Evolutionary conservation across 2,113 vertebrate genomes (phyloP), one percentile per base, ranked within the genome.

Genomic region (Addax nasomaculatus): DNA sequence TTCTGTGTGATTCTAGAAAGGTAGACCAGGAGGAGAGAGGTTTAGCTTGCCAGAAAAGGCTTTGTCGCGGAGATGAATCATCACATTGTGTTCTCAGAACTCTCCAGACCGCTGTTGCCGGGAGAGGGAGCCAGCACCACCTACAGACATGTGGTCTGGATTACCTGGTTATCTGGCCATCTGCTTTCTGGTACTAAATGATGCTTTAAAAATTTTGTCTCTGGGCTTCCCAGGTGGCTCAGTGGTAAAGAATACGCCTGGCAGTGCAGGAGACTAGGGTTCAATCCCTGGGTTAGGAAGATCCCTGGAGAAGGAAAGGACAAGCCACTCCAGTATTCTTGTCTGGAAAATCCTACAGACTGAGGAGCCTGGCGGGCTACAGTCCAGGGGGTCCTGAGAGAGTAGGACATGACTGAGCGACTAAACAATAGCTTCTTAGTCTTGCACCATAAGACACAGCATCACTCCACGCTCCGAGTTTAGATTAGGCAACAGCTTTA

Each of bases 71-170:
- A 29, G 53, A 25, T 6, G 51, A 30, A 17, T 10, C 21, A 15
- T 25, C 55, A 1, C 53, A 27, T 30, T 1, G 8, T 78, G 45
- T 21, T 43, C 73, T 67, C 25, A 3, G 53, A 30, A 15, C 29
- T 10, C 14, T 3, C 10, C 4, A 36, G 85, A 51, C 36, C 0
- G 1, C 39, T 0, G 9, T 9, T 23, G 39, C 58, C 0, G 0
- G 73, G 12, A n/a, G 30, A 12, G 25, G 6, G 1, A 4, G 7
- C 10, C 27, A 27, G 89, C 19, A 1, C 57, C 27, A 4, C 64
- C 16, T 0, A 10, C 55, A 23, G 57, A 70, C 80, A 15, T 5
- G 7, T 0, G 17, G 58, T 49, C 4, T 0, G 11, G 51, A 27
- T 29, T n/a, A 64, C 51, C 58, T 47, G 27, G 2, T 33, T 3